Conservation (phyloP, 2,113 vertebrate species). For the Meles meles region DNA sequence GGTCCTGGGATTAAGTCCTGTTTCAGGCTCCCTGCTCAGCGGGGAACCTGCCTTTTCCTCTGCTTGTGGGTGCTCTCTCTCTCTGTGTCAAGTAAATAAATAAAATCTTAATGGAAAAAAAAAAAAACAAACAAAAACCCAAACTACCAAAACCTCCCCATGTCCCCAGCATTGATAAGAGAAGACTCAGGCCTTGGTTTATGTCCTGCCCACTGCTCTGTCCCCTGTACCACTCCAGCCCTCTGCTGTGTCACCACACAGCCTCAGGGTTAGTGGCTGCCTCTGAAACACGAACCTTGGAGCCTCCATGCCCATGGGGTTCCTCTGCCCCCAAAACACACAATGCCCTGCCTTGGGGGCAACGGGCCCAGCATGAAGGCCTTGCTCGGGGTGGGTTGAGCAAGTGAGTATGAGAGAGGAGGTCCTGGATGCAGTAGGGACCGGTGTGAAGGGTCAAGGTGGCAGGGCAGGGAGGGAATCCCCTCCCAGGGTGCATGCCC, state of each 20-base stretch:
- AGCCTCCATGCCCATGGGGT: neutral
- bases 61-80: neutral
- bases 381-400: neutral
- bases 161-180: neutral
- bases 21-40: no score
- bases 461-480: neutral
- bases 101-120: neutral
- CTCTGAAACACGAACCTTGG: neutral
- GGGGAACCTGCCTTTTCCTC: neutral
- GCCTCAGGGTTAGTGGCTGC: neutral
- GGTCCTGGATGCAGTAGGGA: neutral
- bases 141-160: neutral
- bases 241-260: neutral
- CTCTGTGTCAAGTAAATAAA: neutral
- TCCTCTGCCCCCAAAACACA: neutral
- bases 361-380: neutral
- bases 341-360: neutral
- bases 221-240: neutral
- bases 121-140: neutral
- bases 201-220: neutral
- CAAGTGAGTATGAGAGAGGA: neutral
- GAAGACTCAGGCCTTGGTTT: neutral
- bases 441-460: neutral
- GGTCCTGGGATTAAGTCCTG: no score
- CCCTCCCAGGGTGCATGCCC: neutral